Base-by-base conservation (phyloP, 2,888 invertebrate genomes). In the Tetramorium bicarinatum region DNA sequence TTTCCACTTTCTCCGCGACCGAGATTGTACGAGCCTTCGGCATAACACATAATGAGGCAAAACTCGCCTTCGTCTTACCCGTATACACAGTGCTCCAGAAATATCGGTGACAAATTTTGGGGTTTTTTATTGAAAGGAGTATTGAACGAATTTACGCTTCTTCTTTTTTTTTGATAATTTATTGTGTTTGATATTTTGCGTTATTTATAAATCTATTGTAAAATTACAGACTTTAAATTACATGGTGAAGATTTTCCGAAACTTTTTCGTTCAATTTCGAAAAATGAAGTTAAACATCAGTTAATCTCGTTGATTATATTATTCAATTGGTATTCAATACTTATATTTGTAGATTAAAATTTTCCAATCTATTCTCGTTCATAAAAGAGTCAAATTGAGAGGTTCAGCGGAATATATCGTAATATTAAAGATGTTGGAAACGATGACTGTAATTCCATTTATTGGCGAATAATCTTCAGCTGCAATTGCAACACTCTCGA, bases 1-100 rank as follows among this genome's bases (percentile, higher is more conserved):
- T 93, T 92, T 92, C 91, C 90, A 93, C 93, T 93, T 93, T 93
- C 93, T 92, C 92, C 90, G 88, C 87, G 92, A 83, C 90, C 89
- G 92, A 89, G 92, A 92, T 92, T 89, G 89, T 89, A 88, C 88
- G 89, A 90, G 90, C 89, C 91, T 91, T 90, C 87, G 85, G 84
- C 85, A 83, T 87, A 86, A 82, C 85, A 81, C 84, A 88, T 69
- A 85, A 86, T 85, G 85, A 89, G 86, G 85, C 86, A 87, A 89
- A 88, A 84, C 88, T 91, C 88, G 87, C 90, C 87, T 88, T 91
- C 90, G 77, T 85, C 86, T 77, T 79, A 69, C 62, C 54, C 69
- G 77, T 77, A 76, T 80, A 87, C 71, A 75, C 72, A 84, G 90
- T 89, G 89, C 74, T 85, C 84, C 82, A 74, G 11, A 79, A 47